phyloP scores from a whole-genome alignment of 2,888 invertebrate species.

The Prosopocoilus inquinatus region DNA sequence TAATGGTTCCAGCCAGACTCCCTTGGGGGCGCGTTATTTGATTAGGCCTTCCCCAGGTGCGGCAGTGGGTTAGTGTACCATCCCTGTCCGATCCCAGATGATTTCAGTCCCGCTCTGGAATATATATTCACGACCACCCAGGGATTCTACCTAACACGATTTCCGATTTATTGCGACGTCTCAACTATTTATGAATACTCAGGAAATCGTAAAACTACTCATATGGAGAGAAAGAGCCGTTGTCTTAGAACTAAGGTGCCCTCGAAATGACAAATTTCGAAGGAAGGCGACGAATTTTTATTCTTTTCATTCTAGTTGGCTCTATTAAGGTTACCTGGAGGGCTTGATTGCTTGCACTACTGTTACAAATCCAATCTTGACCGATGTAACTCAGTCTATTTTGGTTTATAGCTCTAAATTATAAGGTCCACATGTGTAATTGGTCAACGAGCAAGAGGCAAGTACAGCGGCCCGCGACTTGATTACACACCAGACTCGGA shows the following conservation, averaged over 20 bases:
- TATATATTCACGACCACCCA: neutral
- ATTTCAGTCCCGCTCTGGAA: constrained; percentile 7
- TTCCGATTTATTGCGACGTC: constrained; percentile 14
- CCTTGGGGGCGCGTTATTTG: constrained; percentile 35
- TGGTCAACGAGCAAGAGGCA: constrained; percentile 37
- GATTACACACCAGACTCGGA: constrained; percentile 32
- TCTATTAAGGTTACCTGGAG: no score
- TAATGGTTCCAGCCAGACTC: constrained; percentile 27
- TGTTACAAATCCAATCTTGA: constrained; percentile 16
- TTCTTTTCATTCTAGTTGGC: no score
- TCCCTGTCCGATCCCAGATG: constrained; percentile 16
- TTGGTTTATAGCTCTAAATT: constrained; percentile 51
- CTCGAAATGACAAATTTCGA: neutral
- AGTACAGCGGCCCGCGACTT: constrained; percentile 29
- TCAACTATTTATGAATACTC: constrained; percentile 10
- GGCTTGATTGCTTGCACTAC: neutral
- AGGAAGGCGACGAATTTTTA: neutral
- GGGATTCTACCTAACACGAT: constrained; percentile 13
- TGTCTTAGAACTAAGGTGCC: no score
- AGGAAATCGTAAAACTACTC: no score
- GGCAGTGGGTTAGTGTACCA: constrained; percentile 20
- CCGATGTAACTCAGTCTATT: constrained; percentile 36
- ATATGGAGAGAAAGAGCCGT: no score
- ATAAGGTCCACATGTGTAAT: constrained; percentile 48
- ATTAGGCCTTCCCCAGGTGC: constrained; percentile 40